These are phyloP conservation scores for Drosophila macrothrix DNA, from an alignment of 2,888 invertebrate species.

Conservation along the genomic window DNA sequence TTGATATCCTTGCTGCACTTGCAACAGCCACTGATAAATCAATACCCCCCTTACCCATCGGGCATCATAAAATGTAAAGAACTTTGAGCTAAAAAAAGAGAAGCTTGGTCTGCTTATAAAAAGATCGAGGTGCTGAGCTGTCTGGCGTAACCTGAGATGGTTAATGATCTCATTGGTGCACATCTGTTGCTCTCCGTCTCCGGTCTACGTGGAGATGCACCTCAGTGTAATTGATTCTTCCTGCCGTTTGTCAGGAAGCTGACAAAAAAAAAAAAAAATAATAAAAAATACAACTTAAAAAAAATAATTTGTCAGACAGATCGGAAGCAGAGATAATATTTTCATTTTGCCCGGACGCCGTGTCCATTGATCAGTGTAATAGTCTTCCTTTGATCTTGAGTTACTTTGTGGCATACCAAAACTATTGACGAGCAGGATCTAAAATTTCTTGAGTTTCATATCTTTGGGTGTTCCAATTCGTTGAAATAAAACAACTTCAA, in stretches of 20 bases:
- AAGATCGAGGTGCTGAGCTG: constrained; percentile 52
- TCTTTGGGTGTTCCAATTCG: constrained; percentile 28
- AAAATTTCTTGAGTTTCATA: constrained; percentile 7
- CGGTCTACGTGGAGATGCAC: constrained; percentile 53
- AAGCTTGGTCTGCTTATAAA: constrained; percentile 13
- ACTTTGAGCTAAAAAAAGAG: constrained; percentile 10
- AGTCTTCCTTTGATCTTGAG: constrained; percentile 71
- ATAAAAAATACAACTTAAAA: constrained; percentile 1
- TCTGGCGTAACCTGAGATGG: constrained; percentile 69
- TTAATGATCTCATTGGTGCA: constrained; percentile 58
- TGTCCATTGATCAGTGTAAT: constrained; percentile 72
- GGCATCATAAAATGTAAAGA: constrained; percentile 3
- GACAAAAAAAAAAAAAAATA: constrained; percentile 40
- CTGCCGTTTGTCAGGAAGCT: constrained; percentile 67
- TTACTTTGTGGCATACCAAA: constrained; percentile 28
- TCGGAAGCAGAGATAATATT: constrained; percentile 70
- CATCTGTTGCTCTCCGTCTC: constrained; percentile 68
- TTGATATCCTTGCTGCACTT: constrained; percentile 26
- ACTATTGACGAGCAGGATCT: neutral
- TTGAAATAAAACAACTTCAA: neutral
- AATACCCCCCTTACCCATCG: neutral
- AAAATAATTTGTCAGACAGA: constrained; percentile 56
- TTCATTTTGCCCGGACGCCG: constrained; percentile 30
- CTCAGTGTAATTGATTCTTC: constrained; percentile 66
- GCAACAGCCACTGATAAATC: constrained; percentile 11